phyloP scores from a whole-genome alignment of 2,797 vertebrate genomes.

The Mus spretus region DNA sequence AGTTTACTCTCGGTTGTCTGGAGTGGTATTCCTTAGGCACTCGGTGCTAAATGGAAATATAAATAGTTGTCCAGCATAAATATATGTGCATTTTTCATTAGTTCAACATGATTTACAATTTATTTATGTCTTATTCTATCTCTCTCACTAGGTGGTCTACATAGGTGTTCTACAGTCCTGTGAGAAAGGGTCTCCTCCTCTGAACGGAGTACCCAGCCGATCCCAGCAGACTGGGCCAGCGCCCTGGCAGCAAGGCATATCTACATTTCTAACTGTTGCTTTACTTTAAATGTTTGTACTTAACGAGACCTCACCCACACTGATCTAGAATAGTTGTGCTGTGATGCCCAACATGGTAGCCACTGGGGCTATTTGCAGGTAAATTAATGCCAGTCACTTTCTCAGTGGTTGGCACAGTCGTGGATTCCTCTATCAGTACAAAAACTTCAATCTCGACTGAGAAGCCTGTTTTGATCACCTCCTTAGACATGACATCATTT shows the following conservation, averaged over 20 bases:
- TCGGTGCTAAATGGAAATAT: constrained; percentile 92
- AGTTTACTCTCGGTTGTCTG: constrained; percentile 94
- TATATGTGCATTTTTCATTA: not conserved
- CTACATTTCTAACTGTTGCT: not conserved
- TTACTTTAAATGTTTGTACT: not conserved
- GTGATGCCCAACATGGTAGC: not conserved
- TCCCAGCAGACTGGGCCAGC: not conserved
- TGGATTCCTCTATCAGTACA: no score
- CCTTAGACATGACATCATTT: not conserved
- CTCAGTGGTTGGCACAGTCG: not conserved
- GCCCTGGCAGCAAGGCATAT: not conserved
- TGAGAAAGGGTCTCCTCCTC: not conserved
- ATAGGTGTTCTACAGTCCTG: not conserved
- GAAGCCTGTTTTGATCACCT: not conserved
- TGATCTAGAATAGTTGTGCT: not conserved
- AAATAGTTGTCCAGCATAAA: constrained; percentile 37
- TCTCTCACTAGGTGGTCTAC: not conserved
- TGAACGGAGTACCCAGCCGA: not conserved
- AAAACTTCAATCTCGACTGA: not conserved
- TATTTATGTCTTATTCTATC: constrained; percentile 28
- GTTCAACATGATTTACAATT: constrained; percentile 2
- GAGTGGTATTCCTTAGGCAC: constrained; percentile 98
- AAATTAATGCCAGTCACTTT: not conserved
- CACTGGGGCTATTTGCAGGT: not conserved
- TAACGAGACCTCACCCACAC: not conserved